Evolutionary conservation across 2,888 invertebrate genomes (phyloP).

Genomic region (Sinohyriopsis cumingii): DNA sequence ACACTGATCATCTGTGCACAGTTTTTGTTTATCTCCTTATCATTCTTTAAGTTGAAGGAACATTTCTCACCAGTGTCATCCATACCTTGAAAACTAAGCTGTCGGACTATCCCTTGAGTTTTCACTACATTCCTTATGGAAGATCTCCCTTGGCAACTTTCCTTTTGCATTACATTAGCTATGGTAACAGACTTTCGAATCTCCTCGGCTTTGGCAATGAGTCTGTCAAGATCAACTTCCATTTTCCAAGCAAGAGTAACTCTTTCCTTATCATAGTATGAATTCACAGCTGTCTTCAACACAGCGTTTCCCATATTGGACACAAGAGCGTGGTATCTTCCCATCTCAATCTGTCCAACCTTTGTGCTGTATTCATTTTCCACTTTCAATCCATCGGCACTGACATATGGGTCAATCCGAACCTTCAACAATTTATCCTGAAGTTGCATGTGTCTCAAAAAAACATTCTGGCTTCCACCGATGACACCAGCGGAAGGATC

Average conservation of each 20-base stretch:
- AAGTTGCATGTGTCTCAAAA: conserved; percentile 34
- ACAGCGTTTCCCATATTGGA: conserved; percentile 34
- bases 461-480: conserved; percentile 27
- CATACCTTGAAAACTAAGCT: no score
- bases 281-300: conserved; percentile 38
- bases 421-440: conserved; percentile 45
- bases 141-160: no score
- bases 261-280: conserved; percentile 48
- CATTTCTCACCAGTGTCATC: no score
- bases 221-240: conserved; percentile 30
- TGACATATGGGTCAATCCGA: conserved; percentile 28
- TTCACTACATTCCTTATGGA: no score
- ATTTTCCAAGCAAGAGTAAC: conserved; percentile 24
- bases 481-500: conserved; percentile 7
- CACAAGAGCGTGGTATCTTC: conserved; percentile 48
- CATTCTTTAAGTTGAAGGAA: no score
- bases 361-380: conserved; percentile 47
- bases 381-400: conserved; percentile 37
- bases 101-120: fast-evolving
- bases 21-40: no score
- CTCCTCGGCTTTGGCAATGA: conserved; percentile 28
- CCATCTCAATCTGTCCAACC: conserved; percentile 47
- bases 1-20: no score
- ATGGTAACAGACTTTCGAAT: conserved; percentile 20
- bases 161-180: conserved; percentile 6